Base-by-base conservation (phyloP, 2,888 invertebrate genomes). In the Drosophila putrida region DNA sequence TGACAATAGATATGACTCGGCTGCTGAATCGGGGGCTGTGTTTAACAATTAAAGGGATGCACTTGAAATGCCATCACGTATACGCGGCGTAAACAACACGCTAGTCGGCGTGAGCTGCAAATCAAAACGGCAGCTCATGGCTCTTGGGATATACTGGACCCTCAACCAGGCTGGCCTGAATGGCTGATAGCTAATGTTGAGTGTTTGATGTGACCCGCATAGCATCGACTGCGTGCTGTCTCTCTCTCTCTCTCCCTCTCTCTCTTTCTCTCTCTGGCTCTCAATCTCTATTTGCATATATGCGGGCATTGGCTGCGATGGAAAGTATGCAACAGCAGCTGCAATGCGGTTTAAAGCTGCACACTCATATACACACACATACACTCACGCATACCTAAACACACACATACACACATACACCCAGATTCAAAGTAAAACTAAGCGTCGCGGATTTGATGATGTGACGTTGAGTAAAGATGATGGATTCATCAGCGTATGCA, bases 391-490 rank as follows among this genome's bases (percentile, higher is more conserved):
- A 6, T 4, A 33, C 13, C 4, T 9, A 27, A 6, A n/a, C 25
- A 36, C 31, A 11, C 25, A n/a, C 25, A 33, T 31, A 9, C 49
- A n/a, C 8, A 28, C 10, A 6, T 8, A 33, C 9, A 13, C 15
- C 13, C 33, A 62, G 25, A 39, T 49, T 58, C 59, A 83, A 80
- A 89, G 82, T 80, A 80, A 74, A 87, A 80, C 89, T 76, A 88
- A 87, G 81, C 82, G 84, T 64, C 82, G 69, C 64, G 87, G 89
- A 88, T 90, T 90, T 88, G 85, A 88, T 87, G 88, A 91, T 89
- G 89, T 89, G 88, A 91, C 89, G 82, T 89, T 88, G 90, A 90
- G 85, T 87, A 89, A 90, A 88, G 88, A 90, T 90, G 90, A 90
- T 89, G 89, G 84, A 91, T 91, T 85, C 90, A 90, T 90, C 90